Base-by-base conservation (phyloP, 2,888 invertebrate genomes). In the Megaustenia siamemsis region DNA sequence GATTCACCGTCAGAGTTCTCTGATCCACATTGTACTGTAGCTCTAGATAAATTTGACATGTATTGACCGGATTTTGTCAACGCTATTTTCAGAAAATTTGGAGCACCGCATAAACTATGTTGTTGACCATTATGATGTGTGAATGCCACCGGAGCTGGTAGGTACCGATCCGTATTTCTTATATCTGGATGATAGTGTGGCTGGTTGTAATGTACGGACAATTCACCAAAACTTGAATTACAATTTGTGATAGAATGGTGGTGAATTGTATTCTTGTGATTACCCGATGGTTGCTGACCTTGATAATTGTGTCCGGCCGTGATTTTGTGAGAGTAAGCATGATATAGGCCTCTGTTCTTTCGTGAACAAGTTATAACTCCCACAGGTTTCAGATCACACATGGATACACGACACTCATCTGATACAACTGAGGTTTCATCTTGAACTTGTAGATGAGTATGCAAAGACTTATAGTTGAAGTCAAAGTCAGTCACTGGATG, bases 61-160 rank as follows among this genome's bases (percentile, higher is more conserved):
- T 49, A 49, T 53, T 77, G 77, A 68, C 83, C 83, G 12, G 43
- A 71, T 10, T 73, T 45, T 2, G 43, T 45, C 24, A 79, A 21
- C 0, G 73, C 53, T 28, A 79, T 78, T 28, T 84, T 79, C 45
- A 79, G 73, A 69, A 79, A 84, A n/a, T 84, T 78, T 43, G 79
- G 71, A 63, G 66, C 35, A 38, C 71, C 32, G 43, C 6, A 28
- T n/a, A 38, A 45, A 38, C 2, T 78, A 69, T 40, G 28, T 10
- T 84, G 78, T 18, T 82, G 75, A 0, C 71, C 40, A 1, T 0
- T 35, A 18, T 78, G 78, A 18, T n/a, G 45, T 8, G 32, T 12
- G 1, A n/a, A 32, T 32, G 32, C 71, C 71, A 28, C 53, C 8
- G 28, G 4, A 21, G 32, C 43, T 71, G 45, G 45, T 40, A 24